Percentiles rank a stretch among this genome's conserved stretches.
These are phyloP conservation scores for Calosoma granatense DNA, from an alignment of 1,140 invertebrate genomes.

Conservation along the genomic window DNA sequence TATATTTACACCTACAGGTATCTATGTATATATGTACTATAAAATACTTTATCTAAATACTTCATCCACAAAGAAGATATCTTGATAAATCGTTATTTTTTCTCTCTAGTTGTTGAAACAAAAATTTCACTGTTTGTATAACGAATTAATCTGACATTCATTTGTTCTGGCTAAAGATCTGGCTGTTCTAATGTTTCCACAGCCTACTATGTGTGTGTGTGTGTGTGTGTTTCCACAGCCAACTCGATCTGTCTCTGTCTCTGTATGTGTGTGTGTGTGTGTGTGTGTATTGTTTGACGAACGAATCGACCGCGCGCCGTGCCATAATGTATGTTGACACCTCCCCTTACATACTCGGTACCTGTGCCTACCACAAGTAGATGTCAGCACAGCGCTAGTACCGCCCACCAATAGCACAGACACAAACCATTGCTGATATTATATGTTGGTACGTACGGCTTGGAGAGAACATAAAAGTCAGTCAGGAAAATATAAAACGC, in stretches of 20 bases:
- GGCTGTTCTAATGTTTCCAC: no score
- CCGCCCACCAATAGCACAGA: not conserved
- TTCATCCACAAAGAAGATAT: not conserved
- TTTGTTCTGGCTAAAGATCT: no score
- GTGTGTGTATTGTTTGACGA: no score
- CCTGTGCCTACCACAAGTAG: conserved; percentile 15
- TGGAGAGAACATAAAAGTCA: conserved; percentile 13
- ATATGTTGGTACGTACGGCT: no score
- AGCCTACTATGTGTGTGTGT: no score
- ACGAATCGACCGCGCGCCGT: conserved; percentile 13
- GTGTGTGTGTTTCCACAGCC: no score
- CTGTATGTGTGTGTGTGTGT: no score
- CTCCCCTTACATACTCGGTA: conserved; percentile 17
- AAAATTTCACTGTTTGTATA: conserved; percentile 17
- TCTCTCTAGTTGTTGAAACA: not conserved
- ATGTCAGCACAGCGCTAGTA: not conserved
- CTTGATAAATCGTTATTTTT: not conserved
- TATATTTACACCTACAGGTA: not conserved
- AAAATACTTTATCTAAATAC: no score
- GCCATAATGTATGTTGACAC: conserved; percentile 20
- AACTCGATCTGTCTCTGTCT: no score
- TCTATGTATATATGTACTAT: not conserved
- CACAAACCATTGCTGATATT: no score
- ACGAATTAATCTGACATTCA: conserved; percentile 19
- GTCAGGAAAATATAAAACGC: conserved; percentile 4